Evolutionary conservation across 2,113 vertebrate species (phyloP).

Genomic region (Lethenteron camtschaticum): DNA sequence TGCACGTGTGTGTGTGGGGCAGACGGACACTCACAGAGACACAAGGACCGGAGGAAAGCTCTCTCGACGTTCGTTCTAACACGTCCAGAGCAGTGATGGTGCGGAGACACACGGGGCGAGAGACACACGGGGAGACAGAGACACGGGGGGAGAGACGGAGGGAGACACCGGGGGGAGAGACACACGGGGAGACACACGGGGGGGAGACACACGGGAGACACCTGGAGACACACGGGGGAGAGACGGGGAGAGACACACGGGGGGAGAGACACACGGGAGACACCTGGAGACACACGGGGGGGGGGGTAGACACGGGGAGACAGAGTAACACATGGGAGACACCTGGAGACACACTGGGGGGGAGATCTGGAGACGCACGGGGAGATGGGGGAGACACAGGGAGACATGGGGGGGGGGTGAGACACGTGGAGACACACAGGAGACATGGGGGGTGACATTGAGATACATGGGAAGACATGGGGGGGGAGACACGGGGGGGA

Average conservation of each 20-base stretch:
- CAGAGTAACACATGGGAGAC: too few species aligned
- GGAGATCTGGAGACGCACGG: background rate
- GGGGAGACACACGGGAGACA: background rate
- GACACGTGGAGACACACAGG: too few species aligned
- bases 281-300: background rate
- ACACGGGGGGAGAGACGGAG: background rate
- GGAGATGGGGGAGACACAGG: background rate
- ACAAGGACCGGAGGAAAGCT: conserved; percentile 79
- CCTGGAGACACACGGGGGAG: background rate
- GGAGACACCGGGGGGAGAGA: too few species aligned
- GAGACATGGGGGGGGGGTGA: too few species aligned
- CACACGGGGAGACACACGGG: background rate
- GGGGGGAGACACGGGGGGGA: too few species aligned
- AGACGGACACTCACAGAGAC: conserved; percentile 19
- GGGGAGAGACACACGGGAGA: too few species aligned
- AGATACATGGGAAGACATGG: too few species aligned
- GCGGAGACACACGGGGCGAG: conserved; percentile 16
- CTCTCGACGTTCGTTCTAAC: conserved; percentile 51
- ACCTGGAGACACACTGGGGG: background rate
- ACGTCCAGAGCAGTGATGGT: conserved; percentile 69
- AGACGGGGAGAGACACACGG: too few species aligned
- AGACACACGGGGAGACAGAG: background rate
- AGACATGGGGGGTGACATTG: too few species aligned
- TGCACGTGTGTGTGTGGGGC: background rate
- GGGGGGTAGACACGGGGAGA: background rate